A percentile compares a stretch with the other conserved stretches of the same genome.
Conservation (phyloP, 2,888 invertebrate species). For the Cylindroiulus punctatus region DNA sequence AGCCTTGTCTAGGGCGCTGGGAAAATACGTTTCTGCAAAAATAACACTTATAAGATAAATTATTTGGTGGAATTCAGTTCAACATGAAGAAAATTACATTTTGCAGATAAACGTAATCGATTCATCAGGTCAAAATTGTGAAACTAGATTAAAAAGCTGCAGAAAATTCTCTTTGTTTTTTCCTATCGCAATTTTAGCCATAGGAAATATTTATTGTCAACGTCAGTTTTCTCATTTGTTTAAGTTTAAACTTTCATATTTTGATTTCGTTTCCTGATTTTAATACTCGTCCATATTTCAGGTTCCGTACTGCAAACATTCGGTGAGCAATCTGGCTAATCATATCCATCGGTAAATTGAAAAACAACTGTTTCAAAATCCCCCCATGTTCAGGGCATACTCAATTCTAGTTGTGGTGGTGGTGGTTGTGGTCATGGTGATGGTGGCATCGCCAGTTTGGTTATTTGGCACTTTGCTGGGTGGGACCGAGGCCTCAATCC, state of each 20-base stretch:
- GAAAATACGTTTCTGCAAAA: too few relatives aligned
- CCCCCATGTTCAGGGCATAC: not conserved
- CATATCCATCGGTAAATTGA: conserved; percentile 87
- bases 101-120: too few relatives aligned
- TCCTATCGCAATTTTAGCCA: not conserved
- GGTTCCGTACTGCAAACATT: conserved; percentile 93
- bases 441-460: not conserved
- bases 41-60: too few relatives aligned
- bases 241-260: conserved; percentile 56
- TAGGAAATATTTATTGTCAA: not conserved
- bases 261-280: conserved; percentile 55
- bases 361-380: conserved; percentile 52
- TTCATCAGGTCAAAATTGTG: not conserved
- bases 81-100: too few relatives aligned
- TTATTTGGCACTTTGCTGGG: not conserved
- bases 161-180: not conserved
- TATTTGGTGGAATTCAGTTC: too few relatives aligned
- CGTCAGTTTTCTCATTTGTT: conserved; percentile 13
- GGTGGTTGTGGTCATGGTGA: conserved; percentile 5
- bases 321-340: conserved; percentile 95
- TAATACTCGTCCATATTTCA: conserved; percentile 68
- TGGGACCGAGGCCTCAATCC: not conserved
- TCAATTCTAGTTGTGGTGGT: conserved; percentile 7
- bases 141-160: too few relatives aligned
- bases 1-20: too few relatives aligned